Conservation (phyloP, 2,113 vertebrate species). For the Rhineura floridana region DNA sequence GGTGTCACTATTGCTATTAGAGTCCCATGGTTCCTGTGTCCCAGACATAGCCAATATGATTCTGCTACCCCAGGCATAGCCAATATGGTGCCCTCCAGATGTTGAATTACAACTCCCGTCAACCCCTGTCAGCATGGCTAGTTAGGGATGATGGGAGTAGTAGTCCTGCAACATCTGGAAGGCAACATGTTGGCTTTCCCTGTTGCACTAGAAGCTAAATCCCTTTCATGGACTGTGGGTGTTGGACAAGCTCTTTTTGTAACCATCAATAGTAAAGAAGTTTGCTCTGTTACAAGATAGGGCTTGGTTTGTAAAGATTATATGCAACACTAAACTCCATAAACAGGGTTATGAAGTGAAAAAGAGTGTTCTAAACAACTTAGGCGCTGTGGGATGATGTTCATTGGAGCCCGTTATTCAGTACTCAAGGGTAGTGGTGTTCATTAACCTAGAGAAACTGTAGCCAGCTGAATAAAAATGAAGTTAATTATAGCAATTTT, state of each 20-base stretch:
- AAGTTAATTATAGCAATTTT: slow-evolving; percentile 28
- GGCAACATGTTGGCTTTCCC: not conserved
- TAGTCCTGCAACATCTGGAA: not conserved
- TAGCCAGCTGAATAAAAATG: not conserved
- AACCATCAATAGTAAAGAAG: not conserved
- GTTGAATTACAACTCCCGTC: no score
- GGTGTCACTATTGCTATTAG: not conserved
- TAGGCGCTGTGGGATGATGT: not conserved
- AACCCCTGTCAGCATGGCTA: no score
- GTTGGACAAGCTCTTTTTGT: not conserved
- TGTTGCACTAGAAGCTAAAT: no score
- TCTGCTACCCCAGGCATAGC: not conserved
- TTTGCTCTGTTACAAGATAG: not conserved
- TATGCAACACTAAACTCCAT: not conserved
- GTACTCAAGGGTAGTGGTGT: not conserved
- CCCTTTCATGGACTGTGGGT: no score
- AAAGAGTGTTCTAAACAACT: not conserved
- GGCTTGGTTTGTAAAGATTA: not conserved
- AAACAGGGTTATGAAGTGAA: not conserved
- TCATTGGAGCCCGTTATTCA: not conserved
- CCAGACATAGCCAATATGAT: not conserved
- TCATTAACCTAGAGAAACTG: slow-evolving; percentile 3
- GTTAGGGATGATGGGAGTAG: no score
- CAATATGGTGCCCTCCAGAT: not conserved
- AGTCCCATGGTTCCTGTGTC: not conserved